Evolutionary conservation across 2,888 invertebrate genomes (phyloP).

Genomic region (Callimorpha dominula): DNA sequence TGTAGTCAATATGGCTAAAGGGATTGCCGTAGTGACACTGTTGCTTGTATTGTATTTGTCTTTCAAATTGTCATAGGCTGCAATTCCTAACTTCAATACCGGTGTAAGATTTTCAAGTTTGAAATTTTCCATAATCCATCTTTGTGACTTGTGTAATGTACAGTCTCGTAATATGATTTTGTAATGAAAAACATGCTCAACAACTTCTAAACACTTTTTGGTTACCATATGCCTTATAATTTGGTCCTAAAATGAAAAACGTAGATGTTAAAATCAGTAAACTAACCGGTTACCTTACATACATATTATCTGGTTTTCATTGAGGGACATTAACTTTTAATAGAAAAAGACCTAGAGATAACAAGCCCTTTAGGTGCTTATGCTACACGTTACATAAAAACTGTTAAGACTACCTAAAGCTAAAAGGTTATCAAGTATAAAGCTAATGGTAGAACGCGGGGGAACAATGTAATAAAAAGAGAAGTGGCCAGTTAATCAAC

Average conservation of each 20-base stretch:
- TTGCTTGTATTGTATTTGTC: not conserved
- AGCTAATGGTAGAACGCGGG: too few relatives aligned
- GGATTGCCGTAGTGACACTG: not conserved
- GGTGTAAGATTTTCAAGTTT: conserved; percentile 45
- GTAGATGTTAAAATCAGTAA: too few relatives aligned
- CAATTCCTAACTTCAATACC: conserved; percentile 41
- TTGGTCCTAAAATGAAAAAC: conserved; percentile 56
- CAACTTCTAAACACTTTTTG: conserved; percentile 57
- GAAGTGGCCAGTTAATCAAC: not conserved
- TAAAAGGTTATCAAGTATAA: too few relatives aligned
- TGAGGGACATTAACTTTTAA: not conserved
- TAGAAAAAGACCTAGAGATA: too few relatives aligned
- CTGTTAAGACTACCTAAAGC: not conserved
- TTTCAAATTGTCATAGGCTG: not conserved
- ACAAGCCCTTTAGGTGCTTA: not conserved
- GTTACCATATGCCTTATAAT: conserved; percentile 58
- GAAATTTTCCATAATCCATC: conserved; percentile 66
- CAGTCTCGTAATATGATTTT: conserved; percentile 53
- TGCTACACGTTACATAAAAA: not conserved
- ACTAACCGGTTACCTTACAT: too few relatives aligned
- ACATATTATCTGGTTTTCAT: too few relatives aligned
- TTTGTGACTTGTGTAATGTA: conserved; percentile 45
- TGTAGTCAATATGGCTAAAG: not conserved
- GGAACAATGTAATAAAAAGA: not conserved
- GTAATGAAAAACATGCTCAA: conserved; percentile 34